Evolutionary conservation across 2,113 vertebrate genomes (phyloP), one percentile per base, ranked within the genome.

Genomic region (Parotia lawesii): DNA sequence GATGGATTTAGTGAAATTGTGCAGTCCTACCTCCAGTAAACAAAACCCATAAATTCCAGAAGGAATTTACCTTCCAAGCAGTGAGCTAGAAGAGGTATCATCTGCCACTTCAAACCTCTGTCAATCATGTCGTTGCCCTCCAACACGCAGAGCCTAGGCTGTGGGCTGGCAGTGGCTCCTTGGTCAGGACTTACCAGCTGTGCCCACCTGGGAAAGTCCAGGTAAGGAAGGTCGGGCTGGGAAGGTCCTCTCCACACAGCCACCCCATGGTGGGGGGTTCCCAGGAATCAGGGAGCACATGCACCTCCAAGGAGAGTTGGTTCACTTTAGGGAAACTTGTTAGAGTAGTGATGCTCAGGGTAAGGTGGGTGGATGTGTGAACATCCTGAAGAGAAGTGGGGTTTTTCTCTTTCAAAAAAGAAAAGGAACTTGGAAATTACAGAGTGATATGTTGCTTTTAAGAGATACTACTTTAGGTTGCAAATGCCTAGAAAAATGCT

Each of bases 61-160:
- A 66, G 42, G 51, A 58, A 42, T 50, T 75, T 6, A 50, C 21
- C 11, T 58, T 58, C 31, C 0, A 0, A 66, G 31, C 35, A 66
- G 37, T 42, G 51, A 66, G 44, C 35, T 50, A 17, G 44, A 42
- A 57, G 51, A 66, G 24, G 16, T 35, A 31, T 75, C 21, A 57
- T 7, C 10, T 40, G 60, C 35, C 51, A 21, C 13, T 35, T 50
- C 16, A 66, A 25, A 66, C 20, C 20, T 74, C 42, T 57, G 31
- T 66, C 35, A 48, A 7, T 42, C 24, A 13, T 0, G 1, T 24
- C 0, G 0, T 20, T 66, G 25, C 13, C 21, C 13, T 37, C 22
- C 62, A 58, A 10, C 6, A 23, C 2, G 28, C 37, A 76, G 53
- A 58, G 9, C 22, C 25, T 4, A 21, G 37, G 31, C 42, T 56